Evolutionary conservation across 2,113 vertebrate species (phyloP), one percentile per base, ranked within the genome.

Genomic region (Balaeniceps rex): DNA sequence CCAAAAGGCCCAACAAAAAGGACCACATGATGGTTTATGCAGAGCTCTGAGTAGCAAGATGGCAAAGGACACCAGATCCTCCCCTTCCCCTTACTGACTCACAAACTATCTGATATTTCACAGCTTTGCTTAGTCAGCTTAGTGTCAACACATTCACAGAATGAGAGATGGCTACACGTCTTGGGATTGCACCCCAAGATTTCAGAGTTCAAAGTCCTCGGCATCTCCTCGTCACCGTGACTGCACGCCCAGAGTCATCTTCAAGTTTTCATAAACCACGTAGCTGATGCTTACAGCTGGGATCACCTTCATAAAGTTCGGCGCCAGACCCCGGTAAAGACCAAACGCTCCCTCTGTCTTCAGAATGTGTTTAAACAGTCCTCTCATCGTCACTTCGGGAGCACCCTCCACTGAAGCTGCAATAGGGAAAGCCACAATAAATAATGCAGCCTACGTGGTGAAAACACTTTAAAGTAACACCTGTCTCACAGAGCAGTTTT

Each of bases 281-380:
- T 99, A 99, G 98, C 99, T 99, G 98, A 99, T 99, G 99, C 99
- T 99, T 34, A 99, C 99, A 0, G 99, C 99, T 3, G 99, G 99
- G 68, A 99, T 99, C 97, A 99, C 99, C 98, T 99, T 99, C 99
- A 99, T 99, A 51, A 99, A 99, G 97, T 99, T 99, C 21, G 99
- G 99, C 0, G 99, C 98, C 97, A 99, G 98, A n/a, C 99, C 99
- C 70, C 99, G 95, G 96, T 99, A 99, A 58, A 99, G 99, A 75
- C 99, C 99, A 55, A 96, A 97, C 1, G 98, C 96, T 13, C 99
- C 99, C 86, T 99, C 99, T 2, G 99, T 99, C 98, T 98, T 97
- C 79, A 99, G 87, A 79, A 99, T 99, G 84, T 99, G 99, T 85
- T 93, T 99, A 98, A 99, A 99, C 87, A 99, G 98, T 86, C 98